Percentiles rank a stretch among this genome's conserved stretches.
Evolutionary conservation across 2,113 vertebrate species (phyloP).

Genomic region (Conger conger): DNA sequence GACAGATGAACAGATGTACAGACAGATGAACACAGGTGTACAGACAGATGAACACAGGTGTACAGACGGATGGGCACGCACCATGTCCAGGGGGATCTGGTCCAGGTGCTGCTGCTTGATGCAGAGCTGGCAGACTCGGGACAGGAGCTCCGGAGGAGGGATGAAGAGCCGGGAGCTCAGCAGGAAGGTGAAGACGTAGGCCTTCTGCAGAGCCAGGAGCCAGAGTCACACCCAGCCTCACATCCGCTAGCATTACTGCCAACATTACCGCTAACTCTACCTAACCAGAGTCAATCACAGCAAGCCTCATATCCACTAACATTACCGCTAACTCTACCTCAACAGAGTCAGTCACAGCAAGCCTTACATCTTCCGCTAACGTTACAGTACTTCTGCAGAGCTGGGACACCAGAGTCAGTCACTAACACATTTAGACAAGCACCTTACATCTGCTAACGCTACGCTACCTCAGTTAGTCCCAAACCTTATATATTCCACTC

Average conservation of each 20-base stretch:
- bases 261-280: no score
- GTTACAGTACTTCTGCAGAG: no score
- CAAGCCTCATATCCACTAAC: no score
- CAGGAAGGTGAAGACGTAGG: slow-evolving; percentile 90
- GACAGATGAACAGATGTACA: slow-evolving; percentile 76
- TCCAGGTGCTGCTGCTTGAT: slow-evolving; percentile 87
- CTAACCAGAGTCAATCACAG: no score
- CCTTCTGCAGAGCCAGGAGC: slow-evolving; percentile 72
- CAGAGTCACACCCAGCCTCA: no score
- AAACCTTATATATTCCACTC: background rate
- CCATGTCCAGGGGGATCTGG: slow-evolving; percentile 82
- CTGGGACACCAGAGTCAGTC: no score
- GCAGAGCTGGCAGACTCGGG: slow-evolving; percentile 84
- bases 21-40: slow-evolving; percentile 28
- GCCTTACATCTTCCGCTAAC: background rate
- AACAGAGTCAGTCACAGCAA: background rate
- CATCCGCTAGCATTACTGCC: no score
- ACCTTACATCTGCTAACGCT: no score
- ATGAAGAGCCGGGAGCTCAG: slow-evolving; percentile 91
- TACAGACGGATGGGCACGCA: slow-evolving; percentile 67
- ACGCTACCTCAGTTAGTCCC: no score
- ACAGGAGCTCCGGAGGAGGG: slow-evolving; percentile 82
- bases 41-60: background rate
- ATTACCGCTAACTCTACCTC: no score
- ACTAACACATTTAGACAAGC: no score